phyloP scores from a whole-genome alignment of 2,113 vertebrate species.

The Melanostigma gelatinosum region DNA sequence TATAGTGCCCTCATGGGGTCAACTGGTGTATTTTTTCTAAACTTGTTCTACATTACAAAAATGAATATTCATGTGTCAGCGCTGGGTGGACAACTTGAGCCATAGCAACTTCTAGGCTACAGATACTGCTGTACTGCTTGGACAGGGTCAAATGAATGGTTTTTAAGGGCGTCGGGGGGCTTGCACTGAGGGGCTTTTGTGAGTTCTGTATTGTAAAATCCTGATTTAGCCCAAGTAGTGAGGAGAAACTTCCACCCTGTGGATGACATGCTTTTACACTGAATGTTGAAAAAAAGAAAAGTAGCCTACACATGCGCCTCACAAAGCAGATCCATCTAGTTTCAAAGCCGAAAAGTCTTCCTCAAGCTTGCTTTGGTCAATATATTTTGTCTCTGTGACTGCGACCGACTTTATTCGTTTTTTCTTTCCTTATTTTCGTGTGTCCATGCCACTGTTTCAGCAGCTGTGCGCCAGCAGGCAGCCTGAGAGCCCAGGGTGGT shows the following conservation, averaged over 20 bases:
- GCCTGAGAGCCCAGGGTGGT: conserved; percentile 24
- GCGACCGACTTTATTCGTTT: not conserved
- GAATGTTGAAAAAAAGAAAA: not conserved
- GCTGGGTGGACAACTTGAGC: not conserved
- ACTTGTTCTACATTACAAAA: not conserved
- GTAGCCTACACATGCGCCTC: not conserved
- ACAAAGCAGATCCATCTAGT: not conserved
- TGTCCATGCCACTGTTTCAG: conserved; percentile 26
- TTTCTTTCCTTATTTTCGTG: not conserved
- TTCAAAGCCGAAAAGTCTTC: not conserved
- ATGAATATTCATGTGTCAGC: not conserved
- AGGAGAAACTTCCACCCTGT: not conserved
- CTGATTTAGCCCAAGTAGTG: not conserved
- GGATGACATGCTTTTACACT: not conserved
- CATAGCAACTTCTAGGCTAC: not conserved
- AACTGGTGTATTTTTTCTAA: not conserved
- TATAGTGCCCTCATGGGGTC: conserved; percentile 8
- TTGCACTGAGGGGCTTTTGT: not conserved
- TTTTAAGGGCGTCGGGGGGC: not conserved
- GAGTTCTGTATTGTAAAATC: not conserved
- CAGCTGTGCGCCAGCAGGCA: conserved; percentile 51
- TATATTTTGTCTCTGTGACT: not conserved
- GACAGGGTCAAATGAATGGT: not conserved
- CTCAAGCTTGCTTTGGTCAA: not conserved
- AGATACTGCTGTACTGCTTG: not conserved